Percentiles rank a stretch among this genome's conserved stretches.
These are phyloP conservation scores for Spondyliosoma cantharus DNA, from an alignment of 2,797 vertebrate genomes.

Conservation along the genomic window DNA sequence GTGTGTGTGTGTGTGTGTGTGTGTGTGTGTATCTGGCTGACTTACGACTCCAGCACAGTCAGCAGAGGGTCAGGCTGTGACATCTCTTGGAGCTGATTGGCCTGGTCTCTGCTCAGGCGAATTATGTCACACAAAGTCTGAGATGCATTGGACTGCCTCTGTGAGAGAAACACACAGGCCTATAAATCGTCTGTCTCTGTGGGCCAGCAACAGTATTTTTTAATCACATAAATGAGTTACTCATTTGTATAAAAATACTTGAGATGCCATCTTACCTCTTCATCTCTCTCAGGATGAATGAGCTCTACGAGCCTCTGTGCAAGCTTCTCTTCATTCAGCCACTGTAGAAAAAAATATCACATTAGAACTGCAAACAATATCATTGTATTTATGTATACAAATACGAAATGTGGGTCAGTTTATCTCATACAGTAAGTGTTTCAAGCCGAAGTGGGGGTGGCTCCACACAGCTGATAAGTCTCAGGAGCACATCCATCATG, in stretches of 20 bases:
- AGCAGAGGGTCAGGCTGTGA: slow-evolving; percentile 93
- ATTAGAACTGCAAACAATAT: slow-evolving; percentile 15
- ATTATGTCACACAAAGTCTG: slow-evolving; percentile 98
- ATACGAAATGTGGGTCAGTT: slow-evolving; percentile 3
- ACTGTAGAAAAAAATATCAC: slow-evolving; percentile 81
- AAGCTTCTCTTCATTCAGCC: slow-evolving; percentile 93
- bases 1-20: background rate
- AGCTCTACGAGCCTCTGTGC: slow-evolving; percentile 94
- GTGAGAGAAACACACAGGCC: slow-evolving; percentile 16
- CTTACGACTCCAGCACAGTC: slow-evolving; percentile 94
- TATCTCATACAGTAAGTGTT: slow-evolving; percentile 89
- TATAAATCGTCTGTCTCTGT: background rate
- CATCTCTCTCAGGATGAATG: slow-evolving; percentile 92
- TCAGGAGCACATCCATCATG: slow-evolving; percentile 97
- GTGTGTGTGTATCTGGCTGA: slow-evolving; percentile 47
- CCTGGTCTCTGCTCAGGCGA: slow-evolving; percentile 96
- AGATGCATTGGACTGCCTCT: slow-evolving; percentile 95
- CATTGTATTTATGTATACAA: background rate
- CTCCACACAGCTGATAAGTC: slow-evolving; percentile 97
- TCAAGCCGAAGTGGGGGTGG: slow-evolving; percentile 91
- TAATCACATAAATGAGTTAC: background rate
- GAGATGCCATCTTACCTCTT: slow-evolving; percentile 85
- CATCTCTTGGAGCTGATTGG: slow-evolving; percentile 91
- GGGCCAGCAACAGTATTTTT: background rate
- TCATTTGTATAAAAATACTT: background rate